A percentile compares a stretch with the other conserved stretches of the same genome.
Conservation (phyloP, 2,888 invertebrate genomes). For the Ptycholaimellus sp. region DNA sequence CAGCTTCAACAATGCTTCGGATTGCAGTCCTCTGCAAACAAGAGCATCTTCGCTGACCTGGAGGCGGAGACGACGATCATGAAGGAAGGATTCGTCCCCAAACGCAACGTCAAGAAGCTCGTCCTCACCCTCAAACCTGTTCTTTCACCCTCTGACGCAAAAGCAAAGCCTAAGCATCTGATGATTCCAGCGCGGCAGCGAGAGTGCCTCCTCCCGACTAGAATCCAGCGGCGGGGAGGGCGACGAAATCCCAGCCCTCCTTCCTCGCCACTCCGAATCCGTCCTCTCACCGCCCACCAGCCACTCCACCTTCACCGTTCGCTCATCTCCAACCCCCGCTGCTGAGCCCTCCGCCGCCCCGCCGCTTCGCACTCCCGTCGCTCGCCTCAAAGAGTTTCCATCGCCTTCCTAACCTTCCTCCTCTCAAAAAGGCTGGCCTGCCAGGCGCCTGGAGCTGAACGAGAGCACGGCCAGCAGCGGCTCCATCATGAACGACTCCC, state of each 20-base stretch:
- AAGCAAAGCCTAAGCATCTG: too few species aligned
- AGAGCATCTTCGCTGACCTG: constrained; percentile 50
- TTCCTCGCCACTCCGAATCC: too few species aligned
- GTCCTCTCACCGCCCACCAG: too few species aligned
- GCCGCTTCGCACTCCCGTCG: too few species aligned
- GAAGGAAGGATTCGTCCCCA: constrained; percentile 31
- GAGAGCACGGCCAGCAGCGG: neutral
- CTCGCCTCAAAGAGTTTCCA: too few species aligned
- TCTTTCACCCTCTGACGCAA: too few species aligned
- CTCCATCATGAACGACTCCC: neutral
- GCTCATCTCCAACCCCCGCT: neutral
- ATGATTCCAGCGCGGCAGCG: too few species aligned
- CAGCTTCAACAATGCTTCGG: too few species aligned
- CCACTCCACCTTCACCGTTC: constrained; percentile 8
- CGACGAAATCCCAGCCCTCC: too few species aligned
- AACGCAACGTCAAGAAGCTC: constrained; percentile 42
- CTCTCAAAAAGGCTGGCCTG: neutral
- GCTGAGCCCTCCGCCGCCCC: neutral
- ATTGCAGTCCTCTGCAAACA: constrained; percentile 6
- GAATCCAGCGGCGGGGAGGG: too few species aligned
- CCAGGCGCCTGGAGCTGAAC: neutral
- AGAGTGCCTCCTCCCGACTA: too few species aligned
- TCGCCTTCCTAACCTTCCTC: too few species aligned
- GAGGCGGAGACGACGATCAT: constrained; percentile 45
- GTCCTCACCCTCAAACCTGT: constrained; percentile 45